phyloP scores from a whole-genome alignment of 2,797 vertebrate species.

The Salarias fasciatus region DNA sequence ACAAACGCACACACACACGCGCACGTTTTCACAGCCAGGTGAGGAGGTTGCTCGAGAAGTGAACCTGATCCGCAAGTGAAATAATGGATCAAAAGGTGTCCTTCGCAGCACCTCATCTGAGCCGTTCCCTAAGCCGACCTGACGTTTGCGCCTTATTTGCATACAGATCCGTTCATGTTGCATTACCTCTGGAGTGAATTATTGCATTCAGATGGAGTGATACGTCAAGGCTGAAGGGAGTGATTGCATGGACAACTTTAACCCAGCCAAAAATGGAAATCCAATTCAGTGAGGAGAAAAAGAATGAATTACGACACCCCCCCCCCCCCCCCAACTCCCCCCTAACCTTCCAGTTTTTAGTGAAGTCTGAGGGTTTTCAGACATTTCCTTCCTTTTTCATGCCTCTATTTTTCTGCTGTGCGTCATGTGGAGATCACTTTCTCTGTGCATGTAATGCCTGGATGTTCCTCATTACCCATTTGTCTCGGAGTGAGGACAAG shows the following conservation, averaged over 20 bases:
- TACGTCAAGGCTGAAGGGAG: constrained; percentile 70
- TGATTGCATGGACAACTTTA: constrained; percentile 77
- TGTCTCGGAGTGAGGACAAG: constrained; percentile 65
- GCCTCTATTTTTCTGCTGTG: constrained; percentile 62
- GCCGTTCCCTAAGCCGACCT: constrained; percentile 71
- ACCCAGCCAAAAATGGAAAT: constrained; percentile 77
- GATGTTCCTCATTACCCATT: constrained; percentile 68
- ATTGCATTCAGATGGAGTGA: constrained; percentile 74
- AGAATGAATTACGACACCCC: constrained; percentile 65
- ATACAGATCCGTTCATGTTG: constrained; percentile 79
- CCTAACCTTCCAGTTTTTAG: constrained; percentile 41
- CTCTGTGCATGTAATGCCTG: constrained; percentile 31
- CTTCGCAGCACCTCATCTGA: constrained; percentile 66
- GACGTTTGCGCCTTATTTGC: constrained; percentile 77
- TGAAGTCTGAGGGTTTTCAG: constrained; percentile 64
- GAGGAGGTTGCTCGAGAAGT: constrained; percentile 73
- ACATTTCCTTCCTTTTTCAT: constrained; percentile 70
- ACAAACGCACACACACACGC: constrained; percentile 21
- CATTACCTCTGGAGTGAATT: constrained; percentile 77
- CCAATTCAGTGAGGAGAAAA: constrained; percentile 73
- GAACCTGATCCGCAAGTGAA: constrained; percentile 77
- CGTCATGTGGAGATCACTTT: constrained; percentile 36
- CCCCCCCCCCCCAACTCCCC: constrained; percentile 8
- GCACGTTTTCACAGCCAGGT: constrained; percentile 53
- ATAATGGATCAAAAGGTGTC: constrained; percentile 86